Base-by-base conservation (phyloP, 2,113 vertebrate species). In the Morone saxatilis region DNA sequence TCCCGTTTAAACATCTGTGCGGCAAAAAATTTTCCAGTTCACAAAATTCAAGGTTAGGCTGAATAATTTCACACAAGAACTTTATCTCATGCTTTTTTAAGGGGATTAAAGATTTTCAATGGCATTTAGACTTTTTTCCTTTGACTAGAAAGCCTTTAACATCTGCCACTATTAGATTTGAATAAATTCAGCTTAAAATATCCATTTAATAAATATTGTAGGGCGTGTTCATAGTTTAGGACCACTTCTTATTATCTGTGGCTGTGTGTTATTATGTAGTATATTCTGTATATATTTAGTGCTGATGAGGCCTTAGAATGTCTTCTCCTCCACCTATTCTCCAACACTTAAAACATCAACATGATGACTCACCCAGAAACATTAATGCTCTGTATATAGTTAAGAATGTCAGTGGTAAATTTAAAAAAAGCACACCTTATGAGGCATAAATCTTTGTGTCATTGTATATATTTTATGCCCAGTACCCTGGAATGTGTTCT, bases 161-260 rank as follows among this genome's bases (percentile, higher is more conserved):
- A 86, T 6, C 38, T 66, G 75, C 45, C 45, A 61, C 59, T 82
- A 77, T 86, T 85, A 84, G 0, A 77, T 86, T 56, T 67, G 48
- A 90, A 89, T 79, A 45, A 45, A 89, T 81, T 86, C 38, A 70
- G 16, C 71, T 50, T 25, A 83, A 78, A 81, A 84, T 76, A 71
- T 66, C 51, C 40, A 38, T 76, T 84, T 83, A 65, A 91, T 89
- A 88, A 90, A 92, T 84, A 92, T 90, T 91, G 60, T 77, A 91
- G 67, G 54, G 63, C 61, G 84, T 82, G 73, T 83, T 87, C 73
- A 86, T 82, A 78, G 80, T 86, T 91, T 66, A 92, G 80, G 82
- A 73, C 68, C 76, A 81, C 66, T 80, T 88, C 45, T 66, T 84
- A 80, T 81, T 82, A 80, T 81, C 60, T 83, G 61, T 82, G 73